A percentile compares a stretch with the other conserved stretches of the same genome.
phyloP scores from a whole-genome alignment of 2,113 vertebrate genomes.

The Sander vitreus region DNA sequence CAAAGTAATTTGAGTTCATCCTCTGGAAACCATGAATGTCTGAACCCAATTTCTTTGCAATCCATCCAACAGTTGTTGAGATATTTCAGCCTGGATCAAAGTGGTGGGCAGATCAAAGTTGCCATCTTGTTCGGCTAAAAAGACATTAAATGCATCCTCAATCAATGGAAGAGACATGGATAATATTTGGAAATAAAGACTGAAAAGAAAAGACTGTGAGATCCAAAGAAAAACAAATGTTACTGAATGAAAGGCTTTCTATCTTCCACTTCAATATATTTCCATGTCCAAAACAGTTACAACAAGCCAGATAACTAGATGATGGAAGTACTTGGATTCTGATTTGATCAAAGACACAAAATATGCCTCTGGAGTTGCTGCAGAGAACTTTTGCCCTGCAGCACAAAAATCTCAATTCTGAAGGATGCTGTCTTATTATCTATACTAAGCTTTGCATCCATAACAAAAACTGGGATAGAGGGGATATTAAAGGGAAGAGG shows the following conservation, averaged over 20 bases:
- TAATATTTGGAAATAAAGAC: background rate
- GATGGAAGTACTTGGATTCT: background rate
- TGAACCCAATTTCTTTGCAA: background rate
- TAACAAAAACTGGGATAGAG: constrained; percentile 33
- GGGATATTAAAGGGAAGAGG: background rate
- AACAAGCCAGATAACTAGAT: background rate
- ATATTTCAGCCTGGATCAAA: background rate
- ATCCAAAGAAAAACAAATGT: background rate
- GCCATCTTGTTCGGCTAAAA: background rate
- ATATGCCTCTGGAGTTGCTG: constrained; percentile 5
- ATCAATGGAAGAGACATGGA: background rate
- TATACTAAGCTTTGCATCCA: constrained; percentile 36
- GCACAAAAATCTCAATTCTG: constrained; percentile 33
- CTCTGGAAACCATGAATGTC: background rate
- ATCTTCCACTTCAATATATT: background rate
- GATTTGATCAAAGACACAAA: constrained; percentile 13
- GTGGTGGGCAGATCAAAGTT: background rate
- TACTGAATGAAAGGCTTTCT: background rate
- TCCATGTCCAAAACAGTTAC: background rate
- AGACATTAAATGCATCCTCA: background rate
- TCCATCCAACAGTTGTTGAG: background rate
- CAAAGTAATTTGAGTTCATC: background rate
- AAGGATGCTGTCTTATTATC: constrained; percentile 8
- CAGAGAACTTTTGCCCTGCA: constrained; percentile 37
- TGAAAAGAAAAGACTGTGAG: background rate